phyloP scores from a whole-genome alignment of 2,888 invertebrate species.

The Phyto melanocephala region DNA sequence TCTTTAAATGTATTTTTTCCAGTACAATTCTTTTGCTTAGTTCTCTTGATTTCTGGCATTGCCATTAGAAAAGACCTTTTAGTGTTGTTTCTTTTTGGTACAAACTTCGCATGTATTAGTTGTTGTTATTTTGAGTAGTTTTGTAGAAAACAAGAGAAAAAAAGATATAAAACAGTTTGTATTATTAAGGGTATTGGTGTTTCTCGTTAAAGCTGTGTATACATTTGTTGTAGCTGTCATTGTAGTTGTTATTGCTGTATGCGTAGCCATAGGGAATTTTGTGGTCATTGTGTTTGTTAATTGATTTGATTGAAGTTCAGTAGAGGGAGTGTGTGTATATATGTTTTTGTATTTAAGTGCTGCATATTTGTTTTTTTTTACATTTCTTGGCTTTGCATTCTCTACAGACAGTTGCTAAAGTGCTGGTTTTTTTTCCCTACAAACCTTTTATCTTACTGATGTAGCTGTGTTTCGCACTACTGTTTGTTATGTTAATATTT shows the following conservation, averaged over 20 bases:
- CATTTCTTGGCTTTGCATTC: background rate
- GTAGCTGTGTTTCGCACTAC: background rate
- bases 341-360: background rate
- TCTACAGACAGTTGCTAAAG: background rate
- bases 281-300: slow-evolving; percentile 62
- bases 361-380: background rate
- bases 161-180: background rate
- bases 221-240: slow-evolving; percentile 5
- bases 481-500: slow-evolving; percentile 55
- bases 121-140: background rate
- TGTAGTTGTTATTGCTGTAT: background rate
- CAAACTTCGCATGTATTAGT: no score
- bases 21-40: background rate
- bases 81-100: slow-evolving; percentile 2
- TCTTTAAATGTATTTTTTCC: no score
- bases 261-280: slow-evolving; percentile 51
- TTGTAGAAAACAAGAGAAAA: background rate
- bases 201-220: slow-evolving; percentile 56
- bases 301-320: slow-evolving; percentile 60
- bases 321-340: background rate
- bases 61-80: slow-evolving; percentile 26
- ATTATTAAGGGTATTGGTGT: slow-evolving; percentile 37
- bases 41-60: background rate
- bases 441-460: background rate
- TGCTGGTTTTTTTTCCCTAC: no score